Base-by-base conservation (phyloP, 2,797 vertebrate genomes). In the Atherinosoma microstoma region DNA sequence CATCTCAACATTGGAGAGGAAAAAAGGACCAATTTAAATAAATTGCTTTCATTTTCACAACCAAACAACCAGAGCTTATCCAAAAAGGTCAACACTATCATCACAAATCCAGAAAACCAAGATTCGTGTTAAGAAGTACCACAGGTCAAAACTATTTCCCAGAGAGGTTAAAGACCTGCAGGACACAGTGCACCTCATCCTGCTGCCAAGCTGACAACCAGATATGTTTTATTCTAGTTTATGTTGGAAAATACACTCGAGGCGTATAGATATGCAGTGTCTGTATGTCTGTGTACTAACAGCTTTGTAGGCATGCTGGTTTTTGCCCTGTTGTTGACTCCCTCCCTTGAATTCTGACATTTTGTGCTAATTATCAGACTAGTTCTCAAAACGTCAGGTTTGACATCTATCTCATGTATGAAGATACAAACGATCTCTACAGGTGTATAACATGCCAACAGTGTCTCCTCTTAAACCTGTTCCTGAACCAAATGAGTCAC, bases 261-360 rank as follows among this genome's bases (percentile, higher is more conserved):
- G 20, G 18, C 6, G 9, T 9, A 6, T 40, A 16, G 15, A 15
- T 42, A 18, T 42, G 40, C 15, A 10, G 47, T 22, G 47, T 6
- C 6, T 8, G 20, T 4, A 1, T 27, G 2, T 11, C 11, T 3
- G 36, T 67, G 29, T 18, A 75, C 89, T 90, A 66, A 88, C 89
- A 64, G 83, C n/a, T 73, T 83, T 86, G 83, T 54, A 86, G 30
- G 35, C 3, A 6, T 67, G 61, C 15, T 86, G 84, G 63, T 76
- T 85, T 35, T 66, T 84, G 16, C 24, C 67, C 40, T 76, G 83
- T 22, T 88, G 89, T 8, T 29, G 29, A 47, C 67, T 56, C 64
- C 74, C 87, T 51, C 83, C 87, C 89, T 92, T 49, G 1, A 67
- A 53, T 11, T 24, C 3, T 11, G 27, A 6, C 13, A 54, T 54